These are phyloP conservation scores for Leptopilina myrica DNA, from an alignment of 2,888 invertebrate genomes.

Conservation along the genomic window DNA sequence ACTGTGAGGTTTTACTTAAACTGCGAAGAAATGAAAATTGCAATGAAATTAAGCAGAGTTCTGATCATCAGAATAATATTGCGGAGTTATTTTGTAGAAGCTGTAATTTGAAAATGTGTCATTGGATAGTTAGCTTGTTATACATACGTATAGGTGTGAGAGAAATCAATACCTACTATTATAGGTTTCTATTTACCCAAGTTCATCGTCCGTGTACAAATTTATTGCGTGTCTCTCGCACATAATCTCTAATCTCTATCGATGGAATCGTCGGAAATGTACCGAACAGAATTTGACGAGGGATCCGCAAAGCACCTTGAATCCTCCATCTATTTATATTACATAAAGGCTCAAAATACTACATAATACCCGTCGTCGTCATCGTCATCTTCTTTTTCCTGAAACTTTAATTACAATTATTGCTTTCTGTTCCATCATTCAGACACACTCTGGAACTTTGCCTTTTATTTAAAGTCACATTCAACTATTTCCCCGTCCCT, in stretches of 20 bases:
- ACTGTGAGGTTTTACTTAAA: no score
- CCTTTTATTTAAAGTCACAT: no score
- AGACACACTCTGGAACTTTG: no score
- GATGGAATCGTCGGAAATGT: slow-evolving; percentile 45
- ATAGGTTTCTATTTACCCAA: slow-evolving; percentile 64
- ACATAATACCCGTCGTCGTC: neutral
- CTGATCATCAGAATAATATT: neutral
- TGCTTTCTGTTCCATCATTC: no score
- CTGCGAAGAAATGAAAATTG: no score
- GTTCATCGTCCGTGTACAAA: slow-evolving; percentile 71
- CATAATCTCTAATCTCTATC: slow-evolving; percentile 48
- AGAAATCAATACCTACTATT: slow-evolving; percentile 70
- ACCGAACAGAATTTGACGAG: slow-evolving; percentile 43
- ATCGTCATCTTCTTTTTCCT: no score
- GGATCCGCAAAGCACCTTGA: slow-evolving; percentile 44
- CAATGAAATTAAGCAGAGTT: no score
- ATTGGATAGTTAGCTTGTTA: slow-evolving; percentile 22
- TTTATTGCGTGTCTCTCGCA: slow-evolving; percentile 67
- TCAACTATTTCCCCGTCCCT: no score
- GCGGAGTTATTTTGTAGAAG: neutral
- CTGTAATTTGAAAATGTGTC: slow-evolving; percentile 8
- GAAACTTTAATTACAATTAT: no score
- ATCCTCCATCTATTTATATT: slow-evolving; percentile 16
- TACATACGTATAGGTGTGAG: slow-evolving; percentile 57
- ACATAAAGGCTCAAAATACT: neutral